Evolutionary conservation across 2,797 vertebrate species (phyloP).

Genomic region (Novumbra hubbsi): DNA sequence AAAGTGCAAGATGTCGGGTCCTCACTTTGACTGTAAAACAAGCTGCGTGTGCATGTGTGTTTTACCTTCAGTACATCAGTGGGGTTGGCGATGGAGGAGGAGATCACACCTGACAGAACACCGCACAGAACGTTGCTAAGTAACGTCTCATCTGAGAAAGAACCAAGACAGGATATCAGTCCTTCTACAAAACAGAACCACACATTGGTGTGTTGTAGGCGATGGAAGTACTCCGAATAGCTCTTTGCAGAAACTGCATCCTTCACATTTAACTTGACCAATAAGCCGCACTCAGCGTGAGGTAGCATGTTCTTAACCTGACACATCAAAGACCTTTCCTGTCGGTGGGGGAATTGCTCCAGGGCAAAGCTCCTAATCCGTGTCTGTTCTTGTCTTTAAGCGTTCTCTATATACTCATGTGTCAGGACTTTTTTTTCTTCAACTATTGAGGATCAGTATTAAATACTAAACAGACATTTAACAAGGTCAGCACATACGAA

Average conservation of each 20-base stretch:
- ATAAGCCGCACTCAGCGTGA: neutral
- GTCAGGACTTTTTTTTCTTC: no score
- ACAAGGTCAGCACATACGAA: neutral
- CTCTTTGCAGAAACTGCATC: neutral
- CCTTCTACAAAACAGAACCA: neutral
- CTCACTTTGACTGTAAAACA: no score
- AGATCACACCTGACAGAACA: slow-evolving; percentile 90
- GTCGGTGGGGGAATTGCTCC: neutral
- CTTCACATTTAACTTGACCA: neutral
- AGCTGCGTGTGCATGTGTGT: neutral
- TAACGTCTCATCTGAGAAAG: slow-evolving; percentile 87
- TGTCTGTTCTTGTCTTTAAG: neutral
- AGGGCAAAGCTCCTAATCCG: neutral
- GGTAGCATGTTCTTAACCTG: neutral
- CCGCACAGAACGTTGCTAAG: slow-evolving; percentile 90
- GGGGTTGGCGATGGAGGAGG: slow-evolving; percentile 91
- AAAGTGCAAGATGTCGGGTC: no score
- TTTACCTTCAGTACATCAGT: slow-evolving; percentile 95
- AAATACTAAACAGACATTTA: neutral
- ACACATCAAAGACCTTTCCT: neutral
- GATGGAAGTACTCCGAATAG: neutral
- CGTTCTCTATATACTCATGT: no score
- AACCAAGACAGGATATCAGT: neutral
- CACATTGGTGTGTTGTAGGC: neutral
- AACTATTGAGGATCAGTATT: no score